These are phyloP conservation scores for Muscicapa striata DNA, from an alignment of 2,797 vertebrate genomes.

Conservation along the genomic window DNA sequence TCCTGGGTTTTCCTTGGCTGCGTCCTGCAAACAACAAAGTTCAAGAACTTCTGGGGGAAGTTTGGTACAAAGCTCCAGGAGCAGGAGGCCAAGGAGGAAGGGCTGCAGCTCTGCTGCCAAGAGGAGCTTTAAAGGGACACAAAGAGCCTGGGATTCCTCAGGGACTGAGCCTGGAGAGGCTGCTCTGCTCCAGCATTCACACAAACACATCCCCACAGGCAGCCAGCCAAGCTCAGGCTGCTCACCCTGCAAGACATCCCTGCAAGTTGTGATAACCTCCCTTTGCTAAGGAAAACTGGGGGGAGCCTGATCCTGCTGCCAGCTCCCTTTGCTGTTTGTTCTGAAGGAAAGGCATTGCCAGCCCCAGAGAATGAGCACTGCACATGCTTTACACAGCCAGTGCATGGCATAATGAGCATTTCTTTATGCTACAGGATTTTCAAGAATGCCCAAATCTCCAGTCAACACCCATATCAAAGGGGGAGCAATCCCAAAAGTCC, in stretches of 20 bases:
- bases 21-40: not conserved
- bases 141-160: not conserved
- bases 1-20: not conserved
- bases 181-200: not conserved
- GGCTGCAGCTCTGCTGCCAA: conserved; percentile 7
- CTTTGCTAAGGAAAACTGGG: not conserved
- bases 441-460: conserved; percentile 53
- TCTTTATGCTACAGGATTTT: conserved; percentile 57
- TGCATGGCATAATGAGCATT: conserved; percentile 1
- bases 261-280: not conserved
- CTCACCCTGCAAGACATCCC: not conserved
- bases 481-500: conserved; percentile 6
- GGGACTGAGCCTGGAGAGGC: not conserved
- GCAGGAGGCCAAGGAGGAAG: not conserved
- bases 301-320: not conserved
- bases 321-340: not conserved
- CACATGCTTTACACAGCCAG: conserved; percentile 22
- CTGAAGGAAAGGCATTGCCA: not conserved
- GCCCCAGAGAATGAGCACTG: not conserved
- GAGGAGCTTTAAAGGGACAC: not conserved
- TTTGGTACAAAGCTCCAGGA: not conserved
- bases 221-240: not conserved
- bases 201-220: rapidly evolving
- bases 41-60: not conserved
- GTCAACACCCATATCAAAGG: conserved; percentile 45